A percentile compares a stretch with the other conserved stretches of the same genome.
Evolutionary conservation across 2,113 vertebrate genomes (phyloP).

Genomic region (Odontophorus gujanensis): DNA sequence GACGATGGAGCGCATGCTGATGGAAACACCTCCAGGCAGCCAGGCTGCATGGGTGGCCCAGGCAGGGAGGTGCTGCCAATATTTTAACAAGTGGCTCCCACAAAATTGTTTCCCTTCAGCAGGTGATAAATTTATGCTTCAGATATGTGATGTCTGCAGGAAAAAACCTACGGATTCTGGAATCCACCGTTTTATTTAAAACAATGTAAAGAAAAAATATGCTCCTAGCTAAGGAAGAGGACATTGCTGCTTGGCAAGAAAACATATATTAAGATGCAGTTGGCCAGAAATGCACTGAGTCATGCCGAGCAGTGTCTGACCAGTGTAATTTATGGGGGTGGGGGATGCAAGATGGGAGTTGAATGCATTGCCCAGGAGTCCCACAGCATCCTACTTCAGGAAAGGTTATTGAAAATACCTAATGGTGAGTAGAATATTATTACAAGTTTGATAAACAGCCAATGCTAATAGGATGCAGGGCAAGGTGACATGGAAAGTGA

Average conservation of each 20-base stretch:
- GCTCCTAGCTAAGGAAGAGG: neutral
- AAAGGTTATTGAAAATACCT: neutral
- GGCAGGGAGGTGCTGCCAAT: neutral
- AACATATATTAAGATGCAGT: neutral
- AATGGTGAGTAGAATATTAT: neutral
- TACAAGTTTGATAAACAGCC: neutral
- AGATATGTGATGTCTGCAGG: neutral
- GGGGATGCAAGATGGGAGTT: neutral
- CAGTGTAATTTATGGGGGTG: neutral
- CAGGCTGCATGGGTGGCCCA: neutral
- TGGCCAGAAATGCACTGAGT: constrained; percentile 29
- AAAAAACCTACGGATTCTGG: neutral
- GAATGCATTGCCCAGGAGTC: neutral
- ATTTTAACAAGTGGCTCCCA: constrained; percentile 31
- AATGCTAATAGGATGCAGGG: neutral
- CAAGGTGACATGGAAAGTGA: neutral
- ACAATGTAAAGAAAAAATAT: neutral
- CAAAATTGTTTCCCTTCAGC: neutral
- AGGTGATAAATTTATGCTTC: neutral
- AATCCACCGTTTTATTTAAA: neutral
- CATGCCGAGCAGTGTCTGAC: neutral
- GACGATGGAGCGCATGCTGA: neutral
- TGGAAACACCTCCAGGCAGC: neutral
- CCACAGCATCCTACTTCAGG: neutral
- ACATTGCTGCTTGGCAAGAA: neutral